Evolutionary conservation across 2,888 invertebrate genomes (phyloP), one percentile per base, ranked within the genome.

Genomic region (Nemotelus nigrinus): DNA sequence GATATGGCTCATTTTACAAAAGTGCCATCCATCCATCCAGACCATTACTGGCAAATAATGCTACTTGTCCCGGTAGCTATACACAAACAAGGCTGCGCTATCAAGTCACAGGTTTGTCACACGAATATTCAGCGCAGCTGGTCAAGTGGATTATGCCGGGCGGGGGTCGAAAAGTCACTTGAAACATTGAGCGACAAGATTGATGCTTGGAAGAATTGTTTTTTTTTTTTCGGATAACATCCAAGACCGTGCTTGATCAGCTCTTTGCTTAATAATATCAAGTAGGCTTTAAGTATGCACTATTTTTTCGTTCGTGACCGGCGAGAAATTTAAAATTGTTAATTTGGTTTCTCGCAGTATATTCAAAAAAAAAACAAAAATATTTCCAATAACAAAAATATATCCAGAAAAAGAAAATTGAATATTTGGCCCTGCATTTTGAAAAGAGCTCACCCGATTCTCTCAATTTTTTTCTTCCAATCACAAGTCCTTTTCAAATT

Each of bases 1-100:
- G 78, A 78, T 78, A 78, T 78, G 75, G 75, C 25, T 78, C 78
- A 78, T 75, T 78, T 78, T 74, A 78, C 75, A 39, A 43, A 63
- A 63, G 53, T 53, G 53, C 53, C 10, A 53, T 10, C 53, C 53
- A 53, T 53, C 53, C 53, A 53, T 10, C 53, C 53, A 53, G 6
- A 6, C 53, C 6, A 7, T 10, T 25, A 25, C 25, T 25, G 25
- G 25, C 25, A 25, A 25, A 25, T 25, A 25, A 25, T 25, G 25
- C 25, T 25, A 25, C 25, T 25, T 25, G 25, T 25, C 53, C 10
- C 57, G 57, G 57, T 57, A 25, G 57, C 25, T 25, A 57, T 10
- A 57, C 10, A 10, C 25, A 10, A 4, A 8, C 3, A 10, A 3
- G n/a, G 57, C 8, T 57, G 10, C 10, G 50, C 10, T 50, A 57